These are phyloP conservation scores for Phyllotreta striolata DNA, from an alignment of 2,888 invertebrate species.

Conservation along the genomic window DNA sequence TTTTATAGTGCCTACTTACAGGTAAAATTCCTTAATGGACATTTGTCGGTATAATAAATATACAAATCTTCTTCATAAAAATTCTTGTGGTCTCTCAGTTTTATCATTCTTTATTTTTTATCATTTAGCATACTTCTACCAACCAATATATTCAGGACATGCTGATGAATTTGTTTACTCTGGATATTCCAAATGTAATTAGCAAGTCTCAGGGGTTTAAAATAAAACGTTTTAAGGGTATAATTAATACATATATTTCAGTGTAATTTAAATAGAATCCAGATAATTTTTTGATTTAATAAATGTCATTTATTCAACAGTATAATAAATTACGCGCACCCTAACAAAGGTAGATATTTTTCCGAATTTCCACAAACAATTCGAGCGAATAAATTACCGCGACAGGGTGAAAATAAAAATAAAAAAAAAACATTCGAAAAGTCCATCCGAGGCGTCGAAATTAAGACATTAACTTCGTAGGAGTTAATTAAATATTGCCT, in stretches of 20 bases:
- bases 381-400: conserved; percentile 31
- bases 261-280: no score
- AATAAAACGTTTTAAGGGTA: no score
- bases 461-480: conserved; percentile 33
- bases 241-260: no score
- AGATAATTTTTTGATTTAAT: no score
- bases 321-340: neutral
- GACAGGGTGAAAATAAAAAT: conserved; percentile 26
- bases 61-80: neutral
- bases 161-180: no score
- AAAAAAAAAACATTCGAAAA: conserved; percentile 34
- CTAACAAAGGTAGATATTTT: conserved; percentile 17
- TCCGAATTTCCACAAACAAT: conserved; percentile 32
- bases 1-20: no score
- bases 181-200: no score
- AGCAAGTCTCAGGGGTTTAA: no score
- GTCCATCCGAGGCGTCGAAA: conserved; percentile 35
- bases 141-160: no score
- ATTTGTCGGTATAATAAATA: no score
- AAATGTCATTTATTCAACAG: no score
- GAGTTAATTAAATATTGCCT: conserved; percentile 48
- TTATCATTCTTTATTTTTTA: neutral
- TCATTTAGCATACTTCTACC: conserved; percentile 14
- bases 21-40: no score
- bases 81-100: conserved; percentile 1